Evolutionary conservation across 2,797 vertebrate genomes (phyloP), one percentile per base, ranked within the genome.

Genomic region (Helicolenus hilgendorfi): DNA sequence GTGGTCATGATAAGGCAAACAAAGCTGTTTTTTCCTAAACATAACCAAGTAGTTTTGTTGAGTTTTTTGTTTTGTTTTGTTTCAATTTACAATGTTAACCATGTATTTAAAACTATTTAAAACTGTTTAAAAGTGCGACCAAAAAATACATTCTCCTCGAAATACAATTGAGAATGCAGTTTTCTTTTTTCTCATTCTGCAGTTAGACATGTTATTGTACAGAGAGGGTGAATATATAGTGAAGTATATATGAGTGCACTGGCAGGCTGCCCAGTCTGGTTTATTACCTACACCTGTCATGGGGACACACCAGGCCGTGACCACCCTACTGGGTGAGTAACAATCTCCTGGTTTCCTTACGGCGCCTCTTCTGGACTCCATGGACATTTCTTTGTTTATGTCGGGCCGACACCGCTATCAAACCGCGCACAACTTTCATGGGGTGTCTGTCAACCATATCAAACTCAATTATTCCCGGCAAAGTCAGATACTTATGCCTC

Each of bases 371-470:
- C 41, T 60, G 29, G 45, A 84, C 79, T 74, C 75, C 49, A 3
- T 18, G 68, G 75, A 77, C 77, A 86, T 87, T 79, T 90, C 83
- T 92, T 93, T 93, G 86, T 96, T 95, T 95, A 77, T 78, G 85
- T 69, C 33, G 4, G 69, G 77, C 68, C 33, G 11, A 73, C 29
- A 31, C 62, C 26, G 27, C 74, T 83, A 81, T 92, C 86, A 86
- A 90, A 87, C 83, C 60, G 62, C 2, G 24, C 65, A 36, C 72
- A 83, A 86, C 68, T 87, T 88, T 84, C 85, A 91, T 22, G 60
- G 68, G 58, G 75, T 77, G 89, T 91, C 92, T 93, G 90, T 94
- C 94, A 92, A 88, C 87, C 88, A 86, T 92, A 91, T 92, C 93
- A 89, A 94, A 94, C 92, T 92, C 86, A 88, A 92, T 95, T 94